A percentile compares a stretch with the other conserved stretches of the same genome.
Conservation (phyloP, 2,113 vertebrate species). For the Amphiprion ocellaris region DNA sequence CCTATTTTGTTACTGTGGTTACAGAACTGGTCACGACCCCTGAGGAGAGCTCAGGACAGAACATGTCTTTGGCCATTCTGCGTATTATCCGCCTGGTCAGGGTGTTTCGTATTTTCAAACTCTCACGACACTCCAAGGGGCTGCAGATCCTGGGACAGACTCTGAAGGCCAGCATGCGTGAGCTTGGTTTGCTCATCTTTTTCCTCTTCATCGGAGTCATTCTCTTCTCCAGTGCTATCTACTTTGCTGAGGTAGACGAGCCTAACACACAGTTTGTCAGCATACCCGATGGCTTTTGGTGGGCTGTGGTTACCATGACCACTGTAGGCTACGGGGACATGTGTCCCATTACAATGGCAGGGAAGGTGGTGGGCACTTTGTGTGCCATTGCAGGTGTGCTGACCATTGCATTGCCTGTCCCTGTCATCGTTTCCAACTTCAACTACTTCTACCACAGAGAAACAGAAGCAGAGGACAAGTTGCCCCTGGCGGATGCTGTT, state of each 20-base stretch:
- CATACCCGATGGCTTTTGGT: conserved; percentile 99
- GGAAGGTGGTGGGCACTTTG: conserved; percentile 95
- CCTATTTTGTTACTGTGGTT: conserved; percentile 94
- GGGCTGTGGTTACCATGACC: conserved; percentile 99
- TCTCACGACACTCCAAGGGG: conserved; percentile 94
- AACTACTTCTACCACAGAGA: conserved; percentile 99
- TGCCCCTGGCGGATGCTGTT: conserved; percentile 79
- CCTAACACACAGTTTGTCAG: conserved; percentile 95
- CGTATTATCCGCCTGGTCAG: conserved; percentile 95
- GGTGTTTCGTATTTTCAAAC: conserved; percentile 98
- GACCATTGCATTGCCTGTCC: conserved; percentile 96
- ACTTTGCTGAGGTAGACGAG: conserved; percentile 96
- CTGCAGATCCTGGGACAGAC: conserved; percentile 94
- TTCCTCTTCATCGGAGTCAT: conserved; percentile 99
- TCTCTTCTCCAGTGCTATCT: conserved; percentile 97
- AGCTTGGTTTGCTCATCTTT: conserved; percentile 94
- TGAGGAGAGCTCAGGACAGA: conserved; percentile 90
- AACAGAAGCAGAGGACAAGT: conserved; percentile 94
- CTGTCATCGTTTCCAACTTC: conserved; percentile 98
- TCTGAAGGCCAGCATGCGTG: conserved; percentile 93
- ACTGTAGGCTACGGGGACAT: conserved; percentile 99
- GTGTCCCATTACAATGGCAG: conserved; percentile 93
- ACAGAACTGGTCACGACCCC: conserved; percentile 90
- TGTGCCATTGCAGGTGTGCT: conserved; percentile 97
- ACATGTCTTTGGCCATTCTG: conserved; percentile 96